A percentile compares a stretch with the other conserved stretches of the same genome.
Conservation (phyloP, 2,113 vertebrate species). For the Myodes glareolus region DNA sequence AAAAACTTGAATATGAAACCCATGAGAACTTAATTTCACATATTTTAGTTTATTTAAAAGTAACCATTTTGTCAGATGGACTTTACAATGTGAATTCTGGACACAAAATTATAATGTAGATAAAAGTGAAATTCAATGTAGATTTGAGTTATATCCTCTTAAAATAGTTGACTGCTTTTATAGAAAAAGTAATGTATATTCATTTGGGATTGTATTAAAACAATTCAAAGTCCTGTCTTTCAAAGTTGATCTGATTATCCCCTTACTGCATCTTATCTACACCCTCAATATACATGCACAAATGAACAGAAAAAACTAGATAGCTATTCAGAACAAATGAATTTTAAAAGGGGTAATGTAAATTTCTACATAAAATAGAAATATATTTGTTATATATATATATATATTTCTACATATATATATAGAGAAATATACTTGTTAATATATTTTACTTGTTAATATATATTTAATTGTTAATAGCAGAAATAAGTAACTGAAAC, state of each 20-base stretch:
- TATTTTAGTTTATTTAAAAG: not conserved
- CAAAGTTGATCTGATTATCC: not conserved
- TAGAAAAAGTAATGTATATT: not conserved
- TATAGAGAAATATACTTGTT: too few relatives aligned
- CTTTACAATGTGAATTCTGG: not conserved
- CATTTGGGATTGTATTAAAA: constrained; percentile 7
- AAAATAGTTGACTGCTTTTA: not conserved
- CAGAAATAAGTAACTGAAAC: not conserved
- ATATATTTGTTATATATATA: too few relatives aligned
- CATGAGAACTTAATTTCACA: not conserved
- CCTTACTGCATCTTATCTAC: not conserved
- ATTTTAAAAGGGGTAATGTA: not conserved
- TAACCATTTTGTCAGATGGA: not conserved
- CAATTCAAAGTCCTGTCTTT: not conserved
- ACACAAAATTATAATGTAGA: not conserved
- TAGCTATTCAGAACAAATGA: not conserved
- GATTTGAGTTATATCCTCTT: not conserved
- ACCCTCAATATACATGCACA: not conserved
- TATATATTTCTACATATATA: too few relatives aligned
- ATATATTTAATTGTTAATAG: too few relatives aligned
- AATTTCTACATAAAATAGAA: not conserved
- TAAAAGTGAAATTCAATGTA: constrained; percentile 25
- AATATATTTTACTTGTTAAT: too few relatives aligned
- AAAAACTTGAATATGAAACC: not conserved
- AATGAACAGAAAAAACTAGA: not conserved